Evolutionary conservation across 2,797 vertebrate species (phyloP).

Genomic region (Clarias pachynema): DNA sequence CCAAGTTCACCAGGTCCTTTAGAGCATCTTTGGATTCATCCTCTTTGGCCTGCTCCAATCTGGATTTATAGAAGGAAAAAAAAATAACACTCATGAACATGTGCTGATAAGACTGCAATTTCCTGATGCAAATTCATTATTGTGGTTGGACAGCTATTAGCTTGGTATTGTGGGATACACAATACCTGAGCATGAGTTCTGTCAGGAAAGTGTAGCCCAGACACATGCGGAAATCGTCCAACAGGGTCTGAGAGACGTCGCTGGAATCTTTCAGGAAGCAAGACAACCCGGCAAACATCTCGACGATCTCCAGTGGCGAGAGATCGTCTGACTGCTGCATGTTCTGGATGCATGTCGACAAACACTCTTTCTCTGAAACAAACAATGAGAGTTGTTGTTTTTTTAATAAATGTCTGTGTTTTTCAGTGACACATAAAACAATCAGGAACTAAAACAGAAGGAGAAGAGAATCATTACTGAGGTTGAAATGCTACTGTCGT

Average conservation of each 20-base stretch:
- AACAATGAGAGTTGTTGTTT: background rate
- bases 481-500: background rate
- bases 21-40: constrained; percentile 93
- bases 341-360: constrained; percentile 95
- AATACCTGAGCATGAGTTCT: constrained; percentile 93
- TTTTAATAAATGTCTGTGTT: background rate
- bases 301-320: constrained; percentile 95
- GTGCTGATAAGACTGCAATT: background rate
- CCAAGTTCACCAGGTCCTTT: constrained; percentile 95
- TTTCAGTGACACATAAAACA: too few relatives aligned
- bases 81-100: background rate
- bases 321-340: constrained; percentile 99
- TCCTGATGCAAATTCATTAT: background rate
- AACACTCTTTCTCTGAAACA: constrained; percentile 92
- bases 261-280: constrained; percentile 99
- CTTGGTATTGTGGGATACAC: background rate
- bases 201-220: constrained; percentile 97
- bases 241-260: constrained; percentile 91
- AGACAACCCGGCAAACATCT: constrained; percentile 96
- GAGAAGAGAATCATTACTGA: background rate
- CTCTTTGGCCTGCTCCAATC: constrained; percentile 96
- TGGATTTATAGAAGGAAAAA: constrained; percentile 57
- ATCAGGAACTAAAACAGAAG: background rate
- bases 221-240: constrained; percentile 98
- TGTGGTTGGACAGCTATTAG: background rate